Evolutionary conservation across 2,888 invertebrate genomes (phyloP), one percentile per base, ranked within the genome.

Genomic region (Thymelicus lineola): DNA sequence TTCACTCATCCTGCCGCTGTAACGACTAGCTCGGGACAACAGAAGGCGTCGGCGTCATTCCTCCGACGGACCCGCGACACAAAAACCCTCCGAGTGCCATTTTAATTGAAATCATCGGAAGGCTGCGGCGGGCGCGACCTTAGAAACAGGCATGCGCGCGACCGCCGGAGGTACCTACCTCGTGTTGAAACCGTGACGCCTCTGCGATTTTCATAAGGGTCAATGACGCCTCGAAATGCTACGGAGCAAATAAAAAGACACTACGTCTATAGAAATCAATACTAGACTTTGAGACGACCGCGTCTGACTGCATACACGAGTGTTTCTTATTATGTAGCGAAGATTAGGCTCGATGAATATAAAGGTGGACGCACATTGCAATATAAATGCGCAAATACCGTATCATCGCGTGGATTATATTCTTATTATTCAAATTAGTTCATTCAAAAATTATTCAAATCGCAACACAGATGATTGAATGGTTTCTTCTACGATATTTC

Each of bases 81-180:
- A 48, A 72, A 50, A 55, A 62, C 59, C 63, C 71, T 69, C 59
- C 81, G 78, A 82, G 79, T 82, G 79, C 79, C 79, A 84, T 84
- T 88, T 87, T 89, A 89, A 92, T 91, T 90, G 83, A 82, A 89
- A 87, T 88, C 78, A 89, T 88, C 80, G 81, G 77, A 84, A 88
- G 81, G 85, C 82, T 83, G 79, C 80, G 82, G 77, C 84, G 86
- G 83, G 84, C 78, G 84, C 87, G 87, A 89, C 87, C 88, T 90
- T 87, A 89, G 87, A 85, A 84, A 86, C 88, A 93, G 90, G 85
- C 91, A 91, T 93, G 91, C 91, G 91, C 92, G 89, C 84, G 80
- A 80, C 85, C 85, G 88, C 79, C 80, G 82, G 81, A 84, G 80
- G 84, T 87, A 86, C 85, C 87, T 86, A 86, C 85, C 87, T 86